Base-by-base conservation (phyloP, 2,888 invertebrate species). In the Dichetophora obliterata region DNA sequence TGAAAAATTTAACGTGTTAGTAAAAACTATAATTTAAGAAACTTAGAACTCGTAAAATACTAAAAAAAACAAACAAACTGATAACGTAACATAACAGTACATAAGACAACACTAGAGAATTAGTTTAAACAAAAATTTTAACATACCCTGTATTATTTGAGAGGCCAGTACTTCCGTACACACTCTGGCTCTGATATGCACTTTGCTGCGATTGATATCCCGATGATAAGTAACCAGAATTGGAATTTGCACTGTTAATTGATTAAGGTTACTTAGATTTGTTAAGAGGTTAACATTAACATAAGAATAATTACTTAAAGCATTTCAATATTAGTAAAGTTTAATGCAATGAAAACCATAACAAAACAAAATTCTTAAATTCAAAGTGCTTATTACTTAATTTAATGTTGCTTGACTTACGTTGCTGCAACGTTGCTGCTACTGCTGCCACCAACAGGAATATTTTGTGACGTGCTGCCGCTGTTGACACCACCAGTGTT, bases 181-280 rank as follows among this genome's bases (percentile, higher is more conserved):
- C 89, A 84, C 88, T 89, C 84, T 90, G 89, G 85, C 85, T 90
- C 86, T 89, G 90, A 84, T 90, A 90, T 81, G 88, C 88, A 86
- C 86, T 89, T 85, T 89, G 90, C 81, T 90, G 89, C 81, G 90
- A 86, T 84, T 87, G 88, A 82, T 89, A 90, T 81, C 87, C 88
- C 82, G 89, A 88, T 80, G 89, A 86, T 79, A 90, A 87, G 84
- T 89, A 90, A 83, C 89, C 89, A 83, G 89, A 84, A 86, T 87
- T 89, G 83, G 89, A 85, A 85, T 87, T 89, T 83, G 87, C 88
- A 83, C 89, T 89, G 86, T 86, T 82, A 82, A 80, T 83, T 69
- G 71, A 75, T 76, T 74, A 75, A 69, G 69, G 59, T 65, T 52
- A 71, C 69, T n/a, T 24, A 48, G 27, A 37, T 14, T 75, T 75